These are phyloP conservation scores for rabbit (Oryctolagus cuniculus) DNA, from an alignment of 2,113 vertebrate species.

Conservation along the genomic window DNA sequence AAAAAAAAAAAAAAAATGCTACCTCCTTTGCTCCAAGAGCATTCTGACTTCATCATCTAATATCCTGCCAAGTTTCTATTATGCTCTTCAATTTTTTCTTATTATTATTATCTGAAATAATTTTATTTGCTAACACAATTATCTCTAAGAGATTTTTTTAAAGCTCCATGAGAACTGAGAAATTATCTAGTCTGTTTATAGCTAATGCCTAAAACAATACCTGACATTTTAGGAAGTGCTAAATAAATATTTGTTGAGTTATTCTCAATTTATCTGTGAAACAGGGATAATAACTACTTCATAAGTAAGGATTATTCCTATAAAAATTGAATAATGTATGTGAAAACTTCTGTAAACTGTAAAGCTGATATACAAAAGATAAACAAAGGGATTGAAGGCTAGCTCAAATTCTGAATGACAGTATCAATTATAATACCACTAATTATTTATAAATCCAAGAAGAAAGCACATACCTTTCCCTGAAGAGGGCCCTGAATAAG, in stretches of 20 bases:
- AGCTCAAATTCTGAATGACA: constrained; percentile 55
- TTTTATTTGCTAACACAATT: not conserved
- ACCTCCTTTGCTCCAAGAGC: not conserved
- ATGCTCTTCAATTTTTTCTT: constrained; percentile 43
- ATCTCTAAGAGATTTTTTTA: constrained; percentile 30
- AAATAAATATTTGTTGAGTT: constrained; percentile 22
- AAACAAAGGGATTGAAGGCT: not conserved
- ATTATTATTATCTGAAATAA: constrained; percentile 41
- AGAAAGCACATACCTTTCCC: constrained; percentile 89
- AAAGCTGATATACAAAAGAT: constrained; percentile 50
- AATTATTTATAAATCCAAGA: constrained; percentile 43
- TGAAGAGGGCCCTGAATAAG: constrained; percentile 93
- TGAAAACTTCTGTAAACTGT: constrained; percentile 54
- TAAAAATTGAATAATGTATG: constrained; percentile 34
- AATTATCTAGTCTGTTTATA: not conserved
- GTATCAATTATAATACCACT: not conserved
- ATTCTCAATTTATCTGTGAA: constrained; percentile 41
- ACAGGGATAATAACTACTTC: constrained; percentile 32
- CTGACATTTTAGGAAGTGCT: not conserved
- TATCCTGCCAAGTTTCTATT: not conserved
- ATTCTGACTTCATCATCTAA: constrained; percentile 29
- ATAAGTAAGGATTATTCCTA: not conserved
- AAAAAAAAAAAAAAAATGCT: too few relatives aligned
- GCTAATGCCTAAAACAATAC: constrained; percentile 2
- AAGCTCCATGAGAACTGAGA: not conserved